These are phyloP conservation scores for Acrobasis suavella DNA, from an alignment of 2,888 invertebrate species.

Conservation along the genomic window DNA sequence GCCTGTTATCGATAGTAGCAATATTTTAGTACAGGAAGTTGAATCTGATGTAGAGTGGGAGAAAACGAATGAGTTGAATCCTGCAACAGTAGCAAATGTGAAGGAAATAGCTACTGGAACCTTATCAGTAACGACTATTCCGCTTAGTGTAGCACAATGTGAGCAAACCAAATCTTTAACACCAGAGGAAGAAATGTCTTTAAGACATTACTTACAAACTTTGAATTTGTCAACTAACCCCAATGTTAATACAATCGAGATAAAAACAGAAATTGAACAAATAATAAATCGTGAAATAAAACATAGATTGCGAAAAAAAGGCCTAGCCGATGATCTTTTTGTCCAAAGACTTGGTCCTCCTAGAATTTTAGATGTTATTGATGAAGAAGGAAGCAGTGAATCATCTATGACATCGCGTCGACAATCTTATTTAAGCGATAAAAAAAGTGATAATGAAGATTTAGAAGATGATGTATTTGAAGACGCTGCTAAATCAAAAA, in stretches of 20 bases:
- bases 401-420: constrained; percentile 83
- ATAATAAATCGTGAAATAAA: constrained; percentile 71
- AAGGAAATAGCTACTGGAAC: constrained; percentile 59
- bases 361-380: constrained; percentile 88
- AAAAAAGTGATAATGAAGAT: constrained; percentile 72
- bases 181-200: constrained; percentile 80
- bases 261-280: constrained; percentile 73
- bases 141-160: constrained; percentile 68
- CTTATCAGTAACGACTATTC: constrained; percentile 66
- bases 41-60: constrained; percentile 85
- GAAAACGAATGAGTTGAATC: constrained; percentile 65
- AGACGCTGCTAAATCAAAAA: constrained; percentile 49
- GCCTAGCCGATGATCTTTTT: constrained; percentile 62
- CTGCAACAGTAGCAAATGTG: constrained; percentile 39
- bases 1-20: constrained; percentile 69
- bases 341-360: constrained; percentile 81
- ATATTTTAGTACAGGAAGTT: constrained; percentile 84
- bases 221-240: constrained; percentile 80
- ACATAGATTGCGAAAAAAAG: constrained; percentile 68
- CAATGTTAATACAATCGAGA: constrained; percentile 58
- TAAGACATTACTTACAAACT: constrained; percentile 81
- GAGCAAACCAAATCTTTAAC: constrained; percentile 71
- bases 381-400: constrained; percentile 88
- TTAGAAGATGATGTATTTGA: constrained; percentile 78
- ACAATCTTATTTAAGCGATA: constrained; percentile 76